These are phyloP conservation scores for Cochlearius cochlearius DNA, from an alignment of 2,113 vertebrate genomes.

Conservation along the genomic window DNA sequence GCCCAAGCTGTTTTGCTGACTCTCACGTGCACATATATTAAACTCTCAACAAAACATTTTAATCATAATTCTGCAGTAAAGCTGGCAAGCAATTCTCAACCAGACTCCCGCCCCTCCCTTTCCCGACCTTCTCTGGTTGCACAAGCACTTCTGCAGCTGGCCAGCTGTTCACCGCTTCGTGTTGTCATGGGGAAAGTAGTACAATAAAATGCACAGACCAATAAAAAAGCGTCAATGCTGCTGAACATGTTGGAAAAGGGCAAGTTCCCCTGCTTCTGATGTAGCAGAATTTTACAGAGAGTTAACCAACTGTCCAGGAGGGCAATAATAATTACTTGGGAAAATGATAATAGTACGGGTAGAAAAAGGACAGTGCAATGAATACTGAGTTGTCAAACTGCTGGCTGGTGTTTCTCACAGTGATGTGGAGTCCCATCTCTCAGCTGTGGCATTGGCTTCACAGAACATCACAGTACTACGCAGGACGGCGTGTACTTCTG, in stretches of 20 bases:
- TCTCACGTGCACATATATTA: neutral
- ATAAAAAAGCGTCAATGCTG: neutral
- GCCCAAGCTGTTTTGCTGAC: constrained; percentile 48
- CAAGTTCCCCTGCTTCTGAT: neutral
- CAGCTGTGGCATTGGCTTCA: neutral
- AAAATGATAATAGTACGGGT: neutral
- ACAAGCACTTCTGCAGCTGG: neutral
- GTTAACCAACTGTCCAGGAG: neutral
- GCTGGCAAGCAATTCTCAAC: neutral
- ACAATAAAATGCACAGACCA: neutral
- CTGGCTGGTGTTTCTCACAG: neutral
- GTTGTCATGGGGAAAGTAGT: neutral
- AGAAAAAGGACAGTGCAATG: neutral
- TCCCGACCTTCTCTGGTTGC: neutral
- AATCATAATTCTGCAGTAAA: constrained; percentile 50
- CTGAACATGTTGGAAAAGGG: neutral
- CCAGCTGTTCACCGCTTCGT: neutral
- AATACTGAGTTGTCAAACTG: neutral
- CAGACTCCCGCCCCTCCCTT: neutral
- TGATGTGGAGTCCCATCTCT: neutral
- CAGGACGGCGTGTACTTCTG: rapidly evolving
- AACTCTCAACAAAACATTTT: constrained; percentile 45
- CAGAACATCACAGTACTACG: neutral
- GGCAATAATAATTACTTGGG: neutral
- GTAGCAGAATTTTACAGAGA: neutral